A percentile compares a stretch with the other conserved stretches of the same genome.
phyloP scores from a whole-genome alignment of 2,113 vertebrate species.

The Bungarus multicinctus region DNA sequence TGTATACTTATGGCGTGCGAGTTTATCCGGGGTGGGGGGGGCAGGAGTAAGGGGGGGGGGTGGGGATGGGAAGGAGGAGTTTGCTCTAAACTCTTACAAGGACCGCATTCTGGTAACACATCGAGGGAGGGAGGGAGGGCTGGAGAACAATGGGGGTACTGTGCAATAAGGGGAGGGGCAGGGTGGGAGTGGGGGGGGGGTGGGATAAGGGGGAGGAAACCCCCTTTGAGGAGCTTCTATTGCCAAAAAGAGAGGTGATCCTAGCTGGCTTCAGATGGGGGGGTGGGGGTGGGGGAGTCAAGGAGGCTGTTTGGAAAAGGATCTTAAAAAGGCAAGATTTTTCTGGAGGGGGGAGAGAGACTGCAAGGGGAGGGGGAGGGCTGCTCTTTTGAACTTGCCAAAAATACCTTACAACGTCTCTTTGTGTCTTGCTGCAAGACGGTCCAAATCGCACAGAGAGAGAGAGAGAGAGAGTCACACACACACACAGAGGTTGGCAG shows the following conservation, averaged over 20 bases:
- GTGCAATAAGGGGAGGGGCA: background rate
- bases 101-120: conserved; percentile 39
- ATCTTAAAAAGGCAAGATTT: background rate
- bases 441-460: too few species aligned
- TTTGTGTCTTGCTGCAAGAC: background rate
- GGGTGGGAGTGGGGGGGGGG: too few species aligned
- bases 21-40: conserved; percentile 56
- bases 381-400: background rate
- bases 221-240: background rate
- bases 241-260: conserved; percentile 3
- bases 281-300: background rate
- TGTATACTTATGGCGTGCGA: conserved; percentile 56
- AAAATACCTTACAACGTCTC: background rate
- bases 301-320: background rate
- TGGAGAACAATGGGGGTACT: conserved; percentile 58
- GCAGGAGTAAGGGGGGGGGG: accelerated
- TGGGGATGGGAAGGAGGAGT: background rate
- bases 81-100: conserved; percentile 53
- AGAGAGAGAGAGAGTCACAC: too few species aligned
- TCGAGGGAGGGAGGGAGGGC: background rate
- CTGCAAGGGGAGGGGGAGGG: background rate
- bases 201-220: background rate
- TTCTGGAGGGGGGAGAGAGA: background rate
- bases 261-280: background rate
- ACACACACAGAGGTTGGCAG: background rate